Base-by-base conservation (phyloP, 2,888 invertebrate genomes). In the Shargacucullia verbasci region DNA sequence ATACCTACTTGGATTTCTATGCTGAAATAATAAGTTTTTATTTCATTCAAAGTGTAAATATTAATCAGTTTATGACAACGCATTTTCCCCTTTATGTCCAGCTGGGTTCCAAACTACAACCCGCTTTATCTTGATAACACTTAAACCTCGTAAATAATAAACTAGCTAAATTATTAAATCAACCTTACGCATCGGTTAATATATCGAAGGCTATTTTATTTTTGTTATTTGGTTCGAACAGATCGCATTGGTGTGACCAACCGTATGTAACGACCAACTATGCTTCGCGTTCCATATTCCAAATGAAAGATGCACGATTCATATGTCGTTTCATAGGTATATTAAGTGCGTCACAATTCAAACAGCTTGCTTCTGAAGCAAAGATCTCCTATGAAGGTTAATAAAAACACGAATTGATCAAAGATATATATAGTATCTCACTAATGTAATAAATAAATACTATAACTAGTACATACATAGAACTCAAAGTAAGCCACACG, bases 221-320 rank as follows among this genome's bases (percentile, higher is more conserved):
- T 11, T 33, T 29, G 20, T 29, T 29, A 29, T 29, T 76, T 37
- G 53, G 75, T 81, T 80, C 79, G 76, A 81, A 25, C 33, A 40
- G 68, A 47, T 39, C 31, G 39, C 34, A 41, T 61, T n/a, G 55
- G 47, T 69, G 46, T 64, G 62, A 49, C 60, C 59, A 59, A 45
- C 60, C 53, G 34, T 66, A 59, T 56, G 56, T 72, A 71, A 67
- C 70, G 63, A 69, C 3, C 59, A 64, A 59, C 71, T 60, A 59
- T 55, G 73, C 63, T 52, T 59, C 67, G 57, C 63, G 63, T 87
- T 86, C 87, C 84, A 88, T 87, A 86, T 88, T 83, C 79, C 78
- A 82, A 83, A 85, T 88, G 85, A 85, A 88, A 89, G 87, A 88
- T 90, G 87, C 87, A 89, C n/a, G n/a, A 85, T 84, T 83, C 80